Evolutionary conservation across 1,140 invertebrate species (phyloP), one percentile per base, ranked within the genome.

Genomic region (Cotesia chilonis): DNA sequence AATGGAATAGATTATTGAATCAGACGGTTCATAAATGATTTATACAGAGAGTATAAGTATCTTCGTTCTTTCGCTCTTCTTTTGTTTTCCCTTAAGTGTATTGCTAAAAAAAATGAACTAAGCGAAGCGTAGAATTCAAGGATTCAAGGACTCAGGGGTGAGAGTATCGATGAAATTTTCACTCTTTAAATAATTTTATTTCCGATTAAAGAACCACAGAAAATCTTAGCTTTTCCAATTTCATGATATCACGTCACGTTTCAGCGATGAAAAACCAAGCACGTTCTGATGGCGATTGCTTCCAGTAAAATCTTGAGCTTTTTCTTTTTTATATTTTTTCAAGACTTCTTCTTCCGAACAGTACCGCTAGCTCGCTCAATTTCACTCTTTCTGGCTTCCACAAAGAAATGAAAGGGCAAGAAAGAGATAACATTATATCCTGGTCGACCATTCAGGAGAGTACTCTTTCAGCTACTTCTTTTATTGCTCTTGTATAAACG

Each of bases 261-360:
- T 68, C 54, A 65, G 35, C 71, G 74, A 75, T 75, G 72, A 75
- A 75, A 75, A 75, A 71, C 74, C 57, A 73, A 71, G 74, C 74
- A 75, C 74, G 74, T 75, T 38, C 37, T 51, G 10, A 66, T 4
- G 17, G 41, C 10, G 64, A 52, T 54, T 4, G n/a, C 9, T 14
- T 55, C 12, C 14, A 66, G 64, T 7, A 35, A 66, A 28, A 51
- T 51, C n/a, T 47, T 47, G 41, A 10, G 41, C 41, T 47, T 47
- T 10, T 47, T 47, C 4, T 41, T 47, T 47, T 47, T 47, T 47
- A 47, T 47, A 9, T 47, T 47, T 47, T 47, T 47, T 47, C 10
- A 47, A 47, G 2, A 7, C 12, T 52, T 28, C 36, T 35, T 14
- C 41, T 37, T 38, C 68, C 36, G 54, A 28, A 28, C 28, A 28